A percentile compares a stretch with the other conserved stretches of the same genome.
phyloP scores from a whole-genome alignment of 1,140 invertebrate genomes.

The Zaprionus lachaisei region DNA sequence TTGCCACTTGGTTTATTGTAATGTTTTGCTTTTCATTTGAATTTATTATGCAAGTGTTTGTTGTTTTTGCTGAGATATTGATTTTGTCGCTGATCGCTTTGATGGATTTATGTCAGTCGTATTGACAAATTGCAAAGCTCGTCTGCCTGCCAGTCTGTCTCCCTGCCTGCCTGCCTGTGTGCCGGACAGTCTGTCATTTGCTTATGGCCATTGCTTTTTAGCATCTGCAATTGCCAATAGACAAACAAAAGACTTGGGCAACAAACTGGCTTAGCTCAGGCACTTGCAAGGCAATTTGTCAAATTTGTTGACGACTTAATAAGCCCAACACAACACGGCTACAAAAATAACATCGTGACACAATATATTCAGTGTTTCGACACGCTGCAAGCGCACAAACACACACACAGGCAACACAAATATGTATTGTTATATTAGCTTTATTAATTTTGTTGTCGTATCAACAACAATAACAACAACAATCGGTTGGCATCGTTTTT shows the following conservation, averaged over 20 bases:
- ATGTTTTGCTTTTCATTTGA: slow-evolving; percentile 58
- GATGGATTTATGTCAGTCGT: slow-evolving; percentile 75
- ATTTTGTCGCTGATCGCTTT: slow-evolving; percentile 51
- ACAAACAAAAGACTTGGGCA: slow-evolving; percentile 51
- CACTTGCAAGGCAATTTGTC: slow-evolving; percentile 51
- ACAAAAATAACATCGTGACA: slow-evolving; percentile 37
- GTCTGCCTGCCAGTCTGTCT: slow-evolving; percentile 19
- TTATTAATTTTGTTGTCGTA: slow-evolving; percentile 27
- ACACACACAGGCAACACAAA: slow-evolving; percentile 2
- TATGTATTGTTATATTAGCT: slow-evolving; percentile 2
- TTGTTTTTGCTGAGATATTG: slow-evolving; percentile 45
- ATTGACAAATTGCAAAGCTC: slow-evolving; percentile 70
- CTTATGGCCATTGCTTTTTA: slow-evolving; percentile 42
- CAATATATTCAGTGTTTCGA: slow-evolving; percentile 36
- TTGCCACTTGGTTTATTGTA: slow-evolving; percentile 56
- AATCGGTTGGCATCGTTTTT: background rate
- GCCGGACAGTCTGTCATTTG: slow-evolving; percentile 47
- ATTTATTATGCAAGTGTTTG: slow-evolving; percentile 70
- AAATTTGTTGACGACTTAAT: slow-evolving; percentile 52
- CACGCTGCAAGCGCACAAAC: slow-evolving; percentile 11
- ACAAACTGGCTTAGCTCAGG: slow-evolving; percentile 29
- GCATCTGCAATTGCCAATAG: slow-evolving; percentile 55
- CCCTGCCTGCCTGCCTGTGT: slow-evolving; percentile 17
- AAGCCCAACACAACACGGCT: slow-evolving; percentile 34
- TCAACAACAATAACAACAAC: slow-evolving; percentile 3